Conservation (phyloP, 1,140 invertebrate species). For the Drosophila grimshawi region DNA sequence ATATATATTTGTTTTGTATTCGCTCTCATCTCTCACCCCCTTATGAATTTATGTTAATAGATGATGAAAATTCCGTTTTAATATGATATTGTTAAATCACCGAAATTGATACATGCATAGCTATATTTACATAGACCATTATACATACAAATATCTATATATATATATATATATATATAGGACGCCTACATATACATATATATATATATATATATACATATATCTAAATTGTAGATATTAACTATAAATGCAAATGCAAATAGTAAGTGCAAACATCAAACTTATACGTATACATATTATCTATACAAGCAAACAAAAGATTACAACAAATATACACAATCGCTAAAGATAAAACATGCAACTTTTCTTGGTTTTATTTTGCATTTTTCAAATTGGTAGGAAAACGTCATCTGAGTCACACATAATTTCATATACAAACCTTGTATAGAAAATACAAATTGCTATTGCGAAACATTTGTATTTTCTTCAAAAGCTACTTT, state of each 20-base stretch:
- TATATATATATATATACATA: conserved; percentile 18
- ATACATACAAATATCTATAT: conserved; percentile 22
- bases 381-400: too few relatives aligned
- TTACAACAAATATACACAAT: conserved; percentile 58
- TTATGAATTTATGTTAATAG: conserved; percentile 31
- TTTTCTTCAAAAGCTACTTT: too few relatives aligned
- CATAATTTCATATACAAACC: too few relatives aligned
- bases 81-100: conserved; percentile 37
- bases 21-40: background rate
- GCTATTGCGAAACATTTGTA: too few relatives aligned
- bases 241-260: conserved; percentile 57
- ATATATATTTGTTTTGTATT: conserved; percentile 4
- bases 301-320: conserved; percentile 19
- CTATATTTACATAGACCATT: conserved; percentile 22
- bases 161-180: conserved; percentile 4
- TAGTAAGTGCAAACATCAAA: conserved; percentile 51
- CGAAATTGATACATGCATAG: conserved; percentile 31
- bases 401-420: too few relatives aligned
- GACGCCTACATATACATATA: background rate
- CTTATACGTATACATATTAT: conserved; percentile 46
- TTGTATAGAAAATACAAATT: too few relatives aligned
- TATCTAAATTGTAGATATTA: conserved; percentile 66
- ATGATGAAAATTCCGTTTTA: conserved; percentile 21
- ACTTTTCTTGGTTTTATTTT: background rate
- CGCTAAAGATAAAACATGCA: conserved; percentile 17